Evolutionary conservation across 2,797 vertebrate genomes (phyloP).

Genomic region (Coregonus sp.): DNA sequence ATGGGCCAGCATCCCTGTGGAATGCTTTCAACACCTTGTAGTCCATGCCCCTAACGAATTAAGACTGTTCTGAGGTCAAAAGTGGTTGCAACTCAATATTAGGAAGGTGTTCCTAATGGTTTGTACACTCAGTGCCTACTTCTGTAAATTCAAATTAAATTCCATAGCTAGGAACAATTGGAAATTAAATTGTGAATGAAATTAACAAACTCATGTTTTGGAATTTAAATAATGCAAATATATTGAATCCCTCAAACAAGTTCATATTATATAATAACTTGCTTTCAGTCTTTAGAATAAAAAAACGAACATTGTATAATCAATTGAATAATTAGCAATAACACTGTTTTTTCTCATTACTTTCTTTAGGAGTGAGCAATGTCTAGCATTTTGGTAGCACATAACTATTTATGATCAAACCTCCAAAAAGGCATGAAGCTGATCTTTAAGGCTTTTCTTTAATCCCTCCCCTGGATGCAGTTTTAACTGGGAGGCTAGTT

Average conservation of each 20-base stretch:
- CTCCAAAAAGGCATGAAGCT: slow-evolving; percentile 76
- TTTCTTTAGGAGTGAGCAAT: slow-evolving; percentile 7
- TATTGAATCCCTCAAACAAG: neutral
- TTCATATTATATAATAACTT: neutral
- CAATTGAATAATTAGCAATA: neutral
- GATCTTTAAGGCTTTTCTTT: slow-evolving; percentile 81
- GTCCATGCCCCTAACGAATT: too few relatives aligned
- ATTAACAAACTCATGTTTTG: neutral
- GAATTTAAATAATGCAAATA: neutral
- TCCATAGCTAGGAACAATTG: neutral
- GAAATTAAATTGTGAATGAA: neutral
- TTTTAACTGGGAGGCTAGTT: slow-evolving; percentile 80
- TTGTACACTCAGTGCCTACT: neutral
- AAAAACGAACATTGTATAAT: neutral
- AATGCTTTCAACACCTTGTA: too few relatives aligned
- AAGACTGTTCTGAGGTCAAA: too few relatives aligned
- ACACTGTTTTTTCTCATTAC: neutral
- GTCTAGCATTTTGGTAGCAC: slow-evolving; percentile 34
- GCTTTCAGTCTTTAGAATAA: too few relatives aligned
- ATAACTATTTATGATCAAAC: slow-evolving; percentile 77
- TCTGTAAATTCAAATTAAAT: neutral
- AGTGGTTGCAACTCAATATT: too few relatives aligned
- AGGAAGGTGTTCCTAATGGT: too few relatives aligned
- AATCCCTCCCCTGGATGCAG: slow-evolving; percentile 80
- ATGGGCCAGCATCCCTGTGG: too few relatives aligned